Conservation (phyloP, 2,113 vertebrate species). For the Rutilus rutilus region DNA sequence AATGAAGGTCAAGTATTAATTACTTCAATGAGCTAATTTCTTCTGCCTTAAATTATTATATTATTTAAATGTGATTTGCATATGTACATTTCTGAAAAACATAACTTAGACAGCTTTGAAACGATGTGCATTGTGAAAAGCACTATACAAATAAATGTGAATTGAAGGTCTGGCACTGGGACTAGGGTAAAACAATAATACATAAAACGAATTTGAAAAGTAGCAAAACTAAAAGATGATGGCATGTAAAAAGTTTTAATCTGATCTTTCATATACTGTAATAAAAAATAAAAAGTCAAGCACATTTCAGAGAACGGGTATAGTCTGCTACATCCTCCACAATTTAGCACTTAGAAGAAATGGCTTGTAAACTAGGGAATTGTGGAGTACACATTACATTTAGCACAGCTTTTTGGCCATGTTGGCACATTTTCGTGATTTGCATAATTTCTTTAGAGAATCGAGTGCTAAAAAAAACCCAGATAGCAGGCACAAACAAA, state of each 20-base stretch:
- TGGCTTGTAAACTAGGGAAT: neutral
- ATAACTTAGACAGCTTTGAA: too few relatives aligned
- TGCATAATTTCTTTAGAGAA: neutral
- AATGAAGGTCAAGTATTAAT: neutral
- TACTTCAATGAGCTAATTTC: too few relatives aligned
- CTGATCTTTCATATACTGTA: neutral
- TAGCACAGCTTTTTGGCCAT: neutral
- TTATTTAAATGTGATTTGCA: too few relatives aligned
- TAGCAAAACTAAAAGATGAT: neutral
- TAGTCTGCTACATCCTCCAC: neutral
- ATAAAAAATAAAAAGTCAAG: neutral
- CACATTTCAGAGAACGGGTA: neutral
- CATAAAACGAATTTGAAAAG: neutral
- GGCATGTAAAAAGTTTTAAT: neutral
- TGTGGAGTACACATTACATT: neutral
- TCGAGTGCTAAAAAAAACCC: neutral
- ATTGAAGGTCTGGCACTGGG: neutral
- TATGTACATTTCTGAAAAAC: too few relatives aligned
- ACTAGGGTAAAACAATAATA: neutral
- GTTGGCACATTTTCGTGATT: neutral
- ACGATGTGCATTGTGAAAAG: too few relatives aligned
- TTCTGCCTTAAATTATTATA: too few relatives aligned
- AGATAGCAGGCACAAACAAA: neutral
- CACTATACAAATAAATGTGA: too few relatives aligned
- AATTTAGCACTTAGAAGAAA: neutral